phyloP scores from a whole-genome alignment of 2,113 vertebrate genomes.

The Taurulus bubalis region DNA sequence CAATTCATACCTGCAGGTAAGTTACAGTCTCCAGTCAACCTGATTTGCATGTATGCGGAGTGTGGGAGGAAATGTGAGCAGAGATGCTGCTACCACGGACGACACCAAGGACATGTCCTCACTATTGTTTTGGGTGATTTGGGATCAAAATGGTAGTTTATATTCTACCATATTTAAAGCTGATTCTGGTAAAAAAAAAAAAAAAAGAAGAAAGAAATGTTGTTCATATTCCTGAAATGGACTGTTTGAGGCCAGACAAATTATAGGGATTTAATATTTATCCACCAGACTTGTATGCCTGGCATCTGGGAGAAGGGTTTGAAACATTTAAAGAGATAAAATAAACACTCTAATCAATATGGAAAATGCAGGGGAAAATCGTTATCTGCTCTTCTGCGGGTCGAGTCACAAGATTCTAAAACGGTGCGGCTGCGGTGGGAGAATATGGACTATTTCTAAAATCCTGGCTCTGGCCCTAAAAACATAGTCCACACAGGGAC shows the following conservation, averaged over 20 bases:
- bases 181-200: no score
- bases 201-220: no score
- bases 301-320: not conserved
- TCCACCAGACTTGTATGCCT: not conserved
- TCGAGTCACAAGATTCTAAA: not conserved
- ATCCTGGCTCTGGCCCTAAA: not conserved
- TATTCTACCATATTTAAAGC: not conserved
- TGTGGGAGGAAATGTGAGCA: conserved; percentile 33
- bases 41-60: conserved; percentile 47
- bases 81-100: not conserved
- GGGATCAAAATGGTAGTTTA: not conserved
- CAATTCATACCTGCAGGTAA: conserved; percentile 47
- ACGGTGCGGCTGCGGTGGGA: not conserved
- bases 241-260: not conserved
- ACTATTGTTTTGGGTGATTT: conserved; percentile 1
- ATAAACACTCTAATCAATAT: not conserved
- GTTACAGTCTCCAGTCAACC: conserved; percentile 36
- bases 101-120: conserved; percentile 17
- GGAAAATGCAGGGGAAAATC: not conserved
- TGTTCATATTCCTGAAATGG: not conserved
- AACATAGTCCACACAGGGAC: conserved; percentile 7
- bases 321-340: not conserved
- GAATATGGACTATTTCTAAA: conserved; percentile 3
- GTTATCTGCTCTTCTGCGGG: not conserved
- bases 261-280: not conserved